phyloP scores from a whole-genome alignment of 2,113 vertebrate species.

The Tauraco erythrolophus region DNA sequence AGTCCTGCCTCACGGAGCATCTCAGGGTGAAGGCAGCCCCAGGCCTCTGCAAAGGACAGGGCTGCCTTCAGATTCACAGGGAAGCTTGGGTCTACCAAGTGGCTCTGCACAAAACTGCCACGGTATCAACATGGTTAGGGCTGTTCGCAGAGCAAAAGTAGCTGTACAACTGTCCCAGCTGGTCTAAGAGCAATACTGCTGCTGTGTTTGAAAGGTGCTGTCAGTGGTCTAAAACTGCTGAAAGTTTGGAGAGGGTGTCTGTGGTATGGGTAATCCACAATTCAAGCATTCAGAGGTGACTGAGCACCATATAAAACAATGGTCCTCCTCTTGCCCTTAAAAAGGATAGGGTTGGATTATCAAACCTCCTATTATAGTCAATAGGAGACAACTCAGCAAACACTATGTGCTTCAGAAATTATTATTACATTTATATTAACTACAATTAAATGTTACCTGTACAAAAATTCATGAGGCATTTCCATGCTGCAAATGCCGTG shows the following conservation, averaged over 20 bases:
- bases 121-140: background rate
- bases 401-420: background rate
- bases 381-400: background rate
- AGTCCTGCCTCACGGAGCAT: background rate
- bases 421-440: background rate
- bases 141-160: background rate
- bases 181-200: background rate
- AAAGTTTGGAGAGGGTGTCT: background rate
- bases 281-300: background rate
- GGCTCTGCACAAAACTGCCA: background rate
- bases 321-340: background rate
- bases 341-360: background rate
- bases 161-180: rapidly evolving
- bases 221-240: background rate
- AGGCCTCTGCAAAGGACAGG: background rate
- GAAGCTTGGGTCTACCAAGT: background rate
- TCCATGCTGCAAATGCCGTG: background rate
- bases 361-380: background rate
- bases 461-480: background rate
- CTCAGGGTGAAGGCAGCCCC: background rate
- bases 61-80: background rate
- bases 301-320: background rate
- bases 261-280: background rate
- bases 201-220: background rate
- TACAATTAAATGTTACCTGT: background rate